phyloP scores from a whole-genome alignment of 2,113 vertebrate genomes.

The Microcebus tavaratra region DNA sequence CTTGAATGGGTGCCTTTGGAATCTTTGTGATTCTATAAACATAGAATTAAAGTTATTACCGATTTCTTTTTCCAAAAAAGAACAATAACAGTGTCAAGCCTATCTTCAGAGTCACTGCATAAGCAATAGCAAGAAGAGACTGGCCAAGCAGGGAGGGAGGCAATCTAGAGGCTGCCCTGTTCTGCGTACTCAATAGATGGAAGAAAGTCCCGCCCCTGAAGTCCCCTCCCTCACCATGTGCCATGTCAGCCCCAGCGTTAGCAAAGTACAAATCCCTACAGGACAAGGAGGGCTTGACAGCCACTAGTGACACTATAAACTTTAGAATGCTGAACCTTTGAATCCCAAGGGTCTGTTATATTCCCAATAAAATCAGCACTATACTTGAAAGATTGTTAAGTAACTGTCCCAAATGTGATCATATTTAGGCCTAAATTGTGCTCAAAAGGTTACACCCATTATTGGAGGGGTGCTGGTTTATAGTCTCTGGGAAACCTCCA shows the following conservation, averaged over 20 bases:
- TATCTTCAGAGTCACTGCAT: not conserved
- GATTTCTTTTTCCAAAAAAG: not conserved
- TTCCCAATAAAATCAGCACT: not conserved
- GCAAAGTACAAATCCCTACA: not conserved
- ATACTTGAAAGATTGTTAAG: not conserved
- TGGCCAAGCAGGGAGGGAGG: accelerated
- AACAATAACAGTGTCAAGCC: not conserved
- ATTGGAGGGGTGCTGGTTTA: not conserved
- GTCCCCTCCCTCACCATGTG: accelerated
- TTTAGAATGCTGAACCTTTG: not conserved
- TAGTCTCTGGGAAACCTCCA: not conserved
- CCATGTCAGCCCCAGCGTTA: no score
- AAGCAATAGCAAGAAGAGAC: not conserved
- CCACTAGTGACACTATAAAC: not conserved
- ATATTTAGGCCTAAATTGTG: not conserved
- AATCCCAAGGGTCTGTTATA: not conserved
- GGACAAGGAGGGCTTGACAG: not conserved
- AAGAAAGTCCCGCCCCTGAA: not conserved
- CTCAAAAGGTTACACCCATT: not conserved
- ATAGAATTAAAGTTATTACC: not conserved
- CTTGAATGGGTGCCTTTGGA: not conserved
- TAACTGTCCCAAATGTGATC: not conserved
- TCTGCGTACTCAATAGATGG: not conserved
- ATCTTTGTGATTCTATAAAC: not conserved
- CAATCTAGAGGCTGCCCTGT: not conserved